Evolutionary conservation across 1,140 invertebrate genomes (phyloP).

Genomic region (Trichonephila inaurata): DNA sequence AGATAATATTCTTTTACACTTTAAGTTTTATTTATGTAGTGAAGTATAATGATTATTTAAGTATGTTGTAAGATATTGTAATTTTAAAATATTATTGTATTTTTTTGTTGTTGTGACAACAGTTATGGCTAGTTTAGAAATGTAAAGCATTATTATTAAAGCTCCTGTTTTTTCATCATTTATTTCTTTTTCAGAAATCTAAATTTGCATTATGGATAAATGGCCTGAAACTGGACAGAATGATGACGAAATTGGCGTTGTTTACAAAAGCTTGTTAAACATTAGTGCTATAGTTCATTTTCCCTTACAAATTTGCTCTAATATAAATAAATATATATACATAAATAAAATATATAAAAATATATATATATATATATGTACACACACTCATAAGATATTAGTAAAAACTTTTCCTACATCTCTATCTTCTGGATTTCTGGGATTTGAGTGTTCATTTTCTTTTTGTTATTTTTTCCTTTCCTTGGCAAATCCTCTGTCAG

Average conservation of each 20-base stretch:
- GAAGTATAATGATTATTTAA: not conserved
- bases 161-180: not conserved
- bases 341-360: conserved; percentile 7
- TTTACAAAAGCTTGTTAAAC: conserved; percentile 74
- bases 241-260: conserved; percentile 49
- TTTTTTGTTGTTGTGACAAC: not conserved
- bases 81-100: not conserved
- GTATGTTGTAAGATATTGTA: not conserved
- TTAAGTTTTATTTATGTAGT: not conserved
- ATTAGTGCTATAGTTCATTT: conserved; percentile 74
- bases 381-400: conserved; percentile 62
- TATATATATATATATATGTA: not conserved
- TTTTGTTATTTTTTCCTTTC: conserved; percentile 51
- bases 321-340: conserved; percentile 62
- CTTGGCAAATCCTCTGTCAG: conserved; percentile 76
- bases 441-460: conserved; percentile 72
- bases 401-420: conserved; percentile 66
- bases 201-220: conserved; percentile 45
- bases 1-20: not conserved
- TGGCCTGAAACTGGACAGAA: conserved; percentile 30
- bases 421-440: conserved; percentile 75
- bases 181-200: conserved; percentile 72
- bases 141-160: not conserved
- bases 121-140: not conserved
- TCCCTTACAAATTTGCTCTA: conserved; percentile 75